Evolutionary conservation across 2,888 invertebrate genomes (phyloP).

Genomic region (Gastracanthus pulcherrimus): DNA sequence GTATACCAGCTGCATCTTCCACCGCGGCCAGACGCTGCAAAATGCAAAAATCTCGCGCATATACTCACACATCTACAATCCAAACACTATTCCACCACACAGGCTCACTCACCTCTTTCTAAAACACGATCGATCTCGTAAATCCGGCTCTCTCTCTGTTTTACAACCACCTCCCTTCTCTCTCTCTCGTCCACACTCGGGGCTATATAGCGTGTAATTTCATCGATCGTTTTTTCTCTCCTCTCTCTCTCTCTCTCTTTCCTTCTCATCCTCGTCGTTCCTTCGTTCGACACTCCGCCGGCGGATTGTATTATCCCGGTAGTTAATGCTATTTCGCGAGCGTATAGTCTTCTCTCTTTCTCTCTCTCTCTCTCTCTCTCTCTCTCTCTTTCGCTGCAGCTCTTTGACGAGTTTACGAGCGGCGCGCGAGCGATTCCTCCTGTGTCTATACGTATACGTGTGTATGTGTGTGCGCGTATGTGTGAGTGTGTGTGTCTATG

Average conservation of each 20-base stretch:
- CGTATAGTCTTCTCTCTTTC: slow-evolving; percentile 28
- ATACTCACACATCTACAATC: neutral
- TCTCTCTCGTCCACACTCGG: slow-evolving; percentile 46
- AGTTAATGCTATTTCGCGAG: slow-evolving; percentile 76
- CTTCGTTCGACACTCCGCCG: slow-evolving; percentile 44
- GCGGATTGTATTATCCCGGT: slow-evolving; percentile 75
- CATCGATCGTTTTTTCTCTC: slow-evolving; percentile 53
- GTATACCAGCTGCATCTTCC: too few species aligned
- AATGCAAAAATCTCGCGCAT: too few species aligned
- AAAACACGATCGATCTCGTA: slow-evolving; percentile 56
- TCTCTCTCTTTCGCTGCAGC: slow-evolving; percentile 57
- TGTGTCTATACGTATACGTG: slow-evolving; percentile 15
- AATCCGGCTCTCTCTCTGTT: slow-evolving; percentile 46
- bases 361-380: slow-evolving; percentile 55
- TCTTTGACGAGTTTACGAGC: slow-evolving; percentile 76
- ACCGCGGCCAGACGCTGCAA: too few species aligned
- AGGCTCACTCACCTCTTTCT: slow-evolving; percentile 38
- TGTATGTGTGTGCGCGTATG: neutral
- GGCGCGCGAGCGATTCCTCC: slow-evolving; percentile 21
- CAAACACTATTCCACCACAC: neutral
- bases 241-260: slow-evolving; percentile 36
- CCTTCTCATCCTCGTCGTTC: slow-evolving; percentile 49
- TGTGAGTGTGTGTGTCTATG: neutral
- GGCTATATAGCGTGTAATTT: slow-evolving; percentile 57
- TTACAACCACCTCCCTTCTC: slow-evolving; percentile 40